Evolutionary conservation across 1,140 invertebrate genomes (phyloP), one percentile per base, ranked within the genome.

Genomic region (Nebria ingens): DNA sequence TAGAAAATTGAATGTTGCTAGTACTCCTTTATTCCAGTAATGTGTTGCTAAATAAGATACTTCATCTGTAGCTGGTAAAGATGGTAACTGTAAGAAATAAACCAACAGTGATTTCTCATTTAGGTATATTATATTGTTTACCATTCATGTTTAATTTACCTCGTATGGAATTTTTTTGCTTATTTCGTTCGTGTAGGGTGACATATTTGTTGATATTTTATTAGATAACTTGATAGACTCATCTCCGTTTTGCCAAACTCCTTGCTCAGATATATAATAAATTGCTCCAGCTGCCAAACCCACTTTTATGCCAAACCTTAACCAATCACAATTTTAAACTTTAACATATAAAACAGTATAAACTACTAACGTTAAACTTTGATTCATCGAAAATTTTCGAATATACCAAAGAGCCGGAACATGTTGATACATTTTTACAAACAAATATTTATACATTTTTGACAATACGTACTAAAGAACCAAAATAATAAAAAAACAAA

Each of bases 11-110:
- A 79, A 78, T 60, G 74, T 73, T 22, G 71, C 57, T 64, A 75
- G 73, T 0, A 79, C 75, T 57, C 76, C 77, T 66, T 63, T 63
- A 60, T 79, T 79, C 77, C 77, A 79, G 58, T 75, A 77, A 58
- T 76, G 70, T 64, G 75, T 75, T 49, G 72, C 71, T 54, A 74
- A 58, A 62, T 76, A 73, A 50, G 71, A 69, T 42, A 75, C 51
- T 64, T 71, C 66, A 57, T 73, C 74, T 55, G 72, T 70, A 63
- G 72, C 68, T n/a, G 76, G 78, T 52, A 79, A 61, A 40, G 72
- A 68, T 29, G 78, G 77, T 19, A 79, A 59, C 77, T 79, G 68
- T 60, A 74, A 76, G 58, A 51, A 59, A 56, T 42, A 51, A 0
- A 53, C 21, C 19, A 12, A n/a, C n/a, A n/a, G n/a, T n/a, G n/a